These are phyloP conservation scores for Rhinoraja longicauda DNA, from an alignment of 2,797 vertebrate genomes.

Conservation along the genomic window DNA sequence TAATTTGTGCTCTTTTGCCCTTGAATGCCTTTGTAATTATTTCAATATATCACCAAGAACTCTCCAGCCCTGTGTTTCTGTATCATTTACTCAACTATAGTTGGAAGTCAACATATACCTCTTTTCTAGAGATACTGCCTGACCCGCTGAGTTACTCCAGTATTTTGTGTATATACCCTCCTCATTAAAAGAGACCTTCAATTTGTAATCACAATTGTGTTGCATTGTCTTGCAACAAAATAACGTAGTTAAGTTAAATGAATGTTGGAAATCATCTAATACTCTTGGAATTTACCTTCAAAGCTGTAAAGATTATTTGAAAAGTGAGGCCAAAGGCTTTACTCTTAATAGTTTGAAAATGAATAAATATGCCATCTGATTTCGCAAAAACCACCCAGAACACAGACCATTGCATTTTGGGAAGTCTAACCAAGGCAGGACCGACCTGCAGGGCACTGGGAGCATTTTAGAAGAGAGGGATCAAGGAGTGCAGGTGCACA, in stretches of 20 bases:
- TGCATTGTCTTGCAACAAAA: not conserved
- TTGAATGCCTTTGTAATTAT: constrained; percentile 9
- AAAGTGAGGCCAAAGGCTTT: not conserved
- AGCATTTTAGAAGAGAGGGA: no score
- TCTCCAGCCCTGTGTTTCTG: not conserved
- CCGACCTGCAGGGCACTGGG: no score
- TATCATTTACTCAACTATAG: not conserved
- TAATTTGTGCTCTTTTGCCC: not conserved
- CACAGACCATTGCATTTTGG: not conserved
- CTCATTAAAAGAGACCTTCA: not conserved
- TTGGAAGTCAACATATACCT: not conserved
- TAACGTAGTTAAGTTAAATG: not conserved
- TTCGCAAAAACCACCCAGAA: not conserved
- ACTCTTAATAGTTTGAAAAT: not conserved
- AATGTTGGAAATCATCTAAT: not conserved
- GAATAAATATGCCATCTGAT: not conserved
- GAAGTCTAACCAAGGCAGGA: no score
- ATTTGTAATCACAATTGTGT: not conserved
- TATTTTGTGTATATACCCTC: no score
- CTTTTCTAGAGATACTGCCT: not conserved
- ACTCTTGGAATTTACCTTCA: not conserved
- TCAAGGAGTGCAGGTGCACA: no score
- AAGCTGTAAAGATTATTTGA: not conserved
- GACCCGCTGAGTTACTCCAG: no score
- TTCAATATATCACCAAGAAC: not conserved